Evolutionary conservation across 2,797 vertebrate species (phyloP).

Genomic region (Pristis pectinata): DNA sequence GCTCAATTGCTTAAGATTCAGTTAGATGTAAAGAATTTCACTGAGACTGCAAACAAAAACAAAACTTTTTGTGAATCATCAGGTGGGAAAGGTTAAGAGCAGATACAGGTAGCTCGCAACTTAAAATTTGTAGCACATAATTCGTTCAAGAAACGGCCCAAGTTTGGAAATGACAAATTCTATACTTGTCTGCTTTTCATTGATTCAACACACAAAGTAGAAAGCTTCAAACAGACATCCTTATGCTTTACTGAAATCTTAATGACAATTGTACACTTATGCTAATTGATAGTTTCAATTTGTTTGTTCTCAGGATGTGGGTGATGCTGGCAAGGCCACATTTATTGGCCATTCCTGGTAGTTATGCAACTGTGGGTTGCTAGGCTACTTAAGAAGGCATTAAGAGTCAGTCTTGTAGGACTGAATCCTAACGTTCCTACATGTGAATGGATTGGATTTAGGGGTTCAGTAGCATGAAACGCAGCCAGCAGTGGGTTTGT

Average conservation of each 20-base stretch:
- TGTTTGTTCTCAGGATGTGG: neutral
- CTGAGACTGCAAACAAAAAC: neutral
- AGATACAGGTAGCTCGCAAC: neutral
- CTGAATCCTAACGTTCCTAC: no score
- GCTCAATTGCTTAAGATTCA: neutral
- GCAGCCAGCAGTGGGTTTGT: no score
- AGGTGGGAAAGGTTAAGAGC: neutral
- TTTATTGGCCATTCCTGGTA: neutral
- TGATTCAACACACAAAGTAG: neutral
- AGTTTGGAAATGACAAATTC: neutral
- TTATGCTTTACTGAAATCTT: neutral
- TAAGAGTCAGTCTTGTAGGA: neutral
- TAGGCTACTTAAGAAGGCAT: neutral
- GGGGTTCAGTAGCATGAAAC: no score
- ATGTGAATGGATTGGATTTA: no score
- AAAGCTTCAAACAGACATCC: neutral
- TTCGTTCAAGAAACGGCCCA: neutral
- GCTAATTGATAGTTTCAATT: neutral
- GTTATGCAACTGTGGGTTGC: neutral
- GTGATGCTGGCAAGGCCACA: neutral
- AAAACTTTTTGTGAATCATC: neutral
- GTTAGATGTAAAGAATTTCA: neutral
- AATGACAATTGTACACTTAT: neutral
- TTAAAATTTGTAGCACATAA: neutral
- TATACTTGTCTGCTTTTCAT: neutral